A percentile compares a stretch with the other conserved stretches of the same genome.
phyloP scores from a whole-genome alignment of 2,113 vertebrate species.

The Ptychochromis oligacanthus region DNA sequence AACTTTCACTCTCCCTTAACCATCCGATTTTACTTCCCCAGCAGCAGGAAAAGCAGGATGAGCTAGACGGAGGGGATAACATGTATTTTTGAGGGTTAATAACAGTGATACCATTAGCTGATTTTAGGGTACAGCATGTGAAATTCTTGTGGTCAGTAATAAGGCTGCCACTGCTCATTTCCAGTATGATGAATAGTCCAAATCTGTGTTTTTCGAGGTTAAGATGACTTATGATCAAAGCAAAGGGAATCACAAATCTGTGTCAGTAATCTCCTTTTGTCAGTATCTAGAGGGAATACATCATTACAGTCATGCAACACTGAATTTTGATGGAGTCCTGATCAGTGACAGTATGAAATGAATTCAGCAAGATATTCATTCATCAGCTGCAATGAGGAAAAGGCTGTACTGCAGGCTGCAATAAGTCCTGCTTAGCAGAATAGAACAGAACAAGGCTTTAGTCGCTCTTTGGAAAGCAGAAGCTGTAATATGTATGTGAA shows the following conservation, averaged over 20 bases:
- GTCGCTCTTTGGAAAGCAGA: neutral
- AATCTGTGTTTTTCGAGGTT: neutral
- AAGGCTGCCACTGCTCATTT: neutral
- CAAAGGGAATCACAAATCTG: neutral
- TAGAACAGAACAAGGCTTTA: neutral
- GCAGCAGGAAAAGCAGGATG: neutral
- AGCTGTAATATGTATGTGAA: neutral
- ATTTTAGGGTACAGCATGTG: neutral
- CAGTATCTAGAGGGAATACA: neutral
- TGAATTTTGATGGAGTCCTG: constrained; percentile 6
- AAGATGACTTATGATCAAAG: constrained; percentile 18
- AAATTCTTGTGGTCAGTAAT: neutral
- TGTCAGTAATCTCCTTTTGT: neutral
- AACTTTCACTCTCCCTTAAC: neutral
- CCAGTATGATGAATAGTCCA: neutral
- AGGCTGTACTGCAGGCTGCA: neutral
- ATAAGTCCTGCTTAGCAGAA: neutral
- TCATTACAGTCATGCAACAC: constrained; percentile 18
- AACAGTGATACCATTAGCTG: neutral
- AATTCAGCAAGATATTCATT: constrained; percentile 9
- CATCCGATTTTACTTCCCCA: constrained; percentile 7
- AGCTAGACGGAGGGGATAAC: neutral
- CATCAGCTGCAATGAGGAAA: constrained; percentile 2
- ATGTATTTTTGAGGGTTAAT: neutral
- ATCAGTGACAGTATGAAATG: constrained; percentile 17